Evolutionary conservation across 2,113 vertebrate species (phyloP).

Genomic region (Ascaphus truei): DNA sequence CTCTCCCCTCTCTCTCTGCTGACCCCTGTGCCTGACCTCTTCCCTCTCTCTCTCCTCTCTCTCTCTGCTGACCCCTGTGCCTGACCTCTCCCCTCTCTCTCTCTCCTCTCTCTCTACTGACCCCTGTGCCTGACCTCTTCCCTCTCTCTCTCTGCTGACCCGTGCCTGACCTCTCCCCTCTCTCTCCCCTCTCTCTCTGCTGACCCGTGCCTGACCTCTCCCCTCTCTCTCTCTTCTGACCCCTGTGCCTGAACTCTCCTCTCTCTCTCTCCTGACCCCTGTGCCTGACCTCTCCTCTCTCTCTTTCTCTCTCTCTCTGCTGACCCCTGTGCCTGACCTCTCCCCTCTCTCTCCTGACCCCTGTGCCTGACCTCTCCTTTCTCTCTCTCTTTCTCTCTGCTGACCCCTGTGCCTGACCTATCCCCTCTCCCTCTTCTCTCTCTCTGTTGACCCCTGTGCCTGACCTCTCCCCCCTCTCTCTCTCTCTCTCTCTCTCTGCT

Average conservation of each 20-base stretch:
- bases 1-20: not conserved
- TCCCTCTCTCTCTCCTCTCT: not conserved
- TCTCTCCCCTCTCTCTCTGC: not conserved
- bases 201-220: not conserved
- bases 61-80: not conserved
- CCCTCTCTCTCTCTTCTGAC: not conserved
- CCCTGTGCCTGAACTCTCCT: too few species aligned
- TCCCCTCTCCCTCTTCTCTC: not conserved
- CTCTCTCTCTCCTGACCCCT: not conserved
- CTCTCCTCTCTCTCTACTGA: not conserved
- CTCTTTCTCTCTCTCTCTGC: not conserved
- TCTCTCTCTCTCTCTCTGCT: not conserved
- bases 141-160: not conserved
- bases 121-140: not conserved
- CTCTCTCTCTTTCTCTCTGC: not conserved
- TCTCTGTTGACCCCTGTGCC: not conserved
- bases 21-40: not conserved
- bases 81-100: not conserved
- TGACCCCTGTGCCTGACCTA: not conserved
- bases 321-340: not conserved
- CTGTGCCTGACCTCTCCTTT: not conserved
- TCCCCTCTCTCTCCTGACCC: not conserved
- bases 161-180: not conserved
- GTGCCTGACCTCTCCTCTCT: not conserved
- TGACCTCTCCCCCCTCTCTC: not conserved